Evolutionary conservation across 2,888 invertebrate species (phyloP), one percentile per base, ranked within the genome.

Genomic region (Ochropleura leucogaster): DNA sequence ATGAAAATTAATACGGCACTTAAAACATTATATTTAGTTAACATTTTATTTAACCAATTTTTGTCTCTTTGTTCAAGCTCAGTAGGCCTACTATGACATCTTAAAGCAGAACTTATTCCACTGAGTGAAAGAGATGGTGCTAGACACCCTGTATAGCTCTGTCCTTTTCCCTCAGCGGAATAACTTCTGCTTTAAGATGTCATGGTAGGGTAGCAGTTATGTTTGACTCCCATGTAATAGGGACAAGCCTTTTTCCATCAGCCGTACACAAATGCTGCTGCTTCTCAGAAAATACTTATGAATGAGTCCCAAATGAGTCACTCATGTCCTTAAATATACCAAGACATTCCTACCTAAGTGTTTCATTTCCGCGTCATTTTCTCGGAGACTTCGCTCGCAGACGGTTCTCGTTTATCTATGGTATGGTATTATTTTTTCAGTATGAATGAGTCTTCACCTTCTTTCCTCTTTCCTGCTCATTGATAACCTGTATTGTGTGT

Each of bases 401-500:
- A 68, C 53, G 60, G n/a, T 42, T 5, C 30, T 9, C 74, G 60
- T 67, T 74, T 83, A 83, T 63, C 74, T 63, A 47, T 49, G 49
- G 44, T 10, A 55, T 40, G 57, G 42, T 77, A 82, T 80, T 83
- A 76, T 57, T 74, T 72, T 72, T 65, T 42, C 67, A 55, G 80
- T 84, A 30, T 30, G 3, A 30, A 30, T 77, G 69, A 72, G 55
- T 59, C 12, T 53, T 9, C 42, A 20, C 18, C 59, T 55, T 14
- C 40, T 59, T 82, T 77, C 72, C 74, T 64, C 40, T 59, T 82
- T 77, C 72, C 74, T 64, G 63, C 64, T 74, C 77, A 78, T 70
- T 85, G 80, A 80, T 83, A 75, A 83, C 74, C 77, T 72, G 66
- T 85, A 82, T 82, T 80, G 79, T 78, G 47, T n/a, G 59, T 20